Conservation (phyloP, 2,797 vertebrate genomes). For the Glossophaga mutica region DNA sequence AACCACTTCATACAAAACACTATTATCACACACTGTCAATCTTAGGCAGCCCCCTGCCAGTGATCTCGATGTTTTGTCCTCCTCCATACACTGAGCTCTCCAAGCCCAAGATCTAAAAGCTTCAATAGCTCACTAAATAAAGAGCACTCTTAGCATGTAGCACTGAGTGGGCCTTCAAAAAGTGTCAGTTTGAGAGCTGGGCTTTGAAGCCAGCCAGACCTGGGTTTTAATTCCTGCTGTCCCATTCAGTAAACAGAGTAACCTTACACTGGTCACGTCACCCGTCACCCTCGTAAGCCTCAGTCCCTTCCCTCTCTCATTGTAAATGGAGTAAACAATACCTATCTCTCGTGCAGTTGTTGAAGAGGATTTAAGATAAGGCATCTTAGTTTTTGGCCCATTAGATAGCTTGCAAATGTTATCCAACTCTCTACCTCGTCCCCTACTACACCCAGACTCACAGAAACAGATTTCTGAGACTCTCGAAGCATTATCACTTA, state of each 20-base stretch:
- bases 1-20: neutral
- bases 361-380: constrained; percentile 34
- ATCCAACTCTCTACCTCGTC: neutral
- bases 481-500: neutral
- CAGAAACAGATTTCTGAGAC: neutral
- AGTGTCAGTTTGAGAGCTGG: neutral
- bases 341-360: neutral
- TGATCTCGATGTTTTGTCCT: neutral
- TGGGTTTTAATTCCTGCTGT: neutral
- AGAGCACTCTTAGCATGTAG: neutral
- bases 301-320: neutral
- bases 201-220: neutral
- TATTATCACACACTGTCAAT: rapidly evolving
- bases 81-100: neutral
- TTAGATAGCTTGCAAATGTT: neutral
- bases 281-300: neutral
- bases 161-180: neutral
- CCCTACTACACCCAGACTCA: neutral
- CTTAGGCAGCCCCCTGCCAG: neutral
- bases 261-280: neutral
- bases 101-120: neutral
- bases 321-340: neutral
- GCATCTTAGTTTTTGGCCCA: neutral
- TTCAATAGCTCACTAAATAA: neutral
- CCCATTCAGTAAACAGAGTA: neutral